These are phyloP conservation scores for Sebastes vulpes DNA, from an alignment of 2,797 vertebrate genomes.

Conservation along the genomic window DNA sequence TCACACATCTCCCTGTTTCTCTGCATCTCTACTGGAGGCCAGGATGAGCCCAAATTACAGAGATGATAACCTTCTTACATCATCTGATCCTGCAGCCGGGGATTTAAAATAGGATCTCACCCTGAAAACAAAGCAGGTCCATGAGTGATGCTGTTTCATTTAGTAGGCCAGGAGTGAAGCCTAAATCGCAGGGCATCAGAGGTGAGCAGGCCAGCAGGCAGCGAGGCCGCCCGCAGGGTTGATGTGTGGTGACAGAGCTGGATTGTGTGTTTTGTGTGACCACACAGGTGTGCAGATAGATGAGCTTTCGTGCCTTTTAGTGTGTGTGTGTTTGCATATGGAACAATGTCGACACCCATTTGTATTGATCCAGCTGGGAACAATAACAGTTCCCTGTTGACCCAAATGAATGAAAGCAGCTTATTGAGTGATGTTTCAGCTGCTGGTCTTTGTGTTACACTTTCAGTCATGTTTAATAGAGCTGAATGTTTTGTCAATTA, in stretches of 20 bases:
- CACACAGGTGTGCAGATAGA: conserved; percentile 1
- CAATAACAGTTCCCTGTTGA: conserved; percentile 5
- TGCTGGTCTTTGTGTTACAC: background rate
- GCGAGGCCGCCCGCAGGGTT: background rate
- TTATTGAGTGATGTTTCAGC: conserved; percentile 7
- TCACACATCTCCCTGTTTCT: background rate
- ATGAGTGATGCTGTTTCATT: background rate
- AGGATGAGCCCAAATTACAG: conserved; percentile 6
- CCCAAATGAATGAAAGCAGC: conserved; percentile 11
- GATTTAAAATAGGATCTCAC: conserved; percentile 13
- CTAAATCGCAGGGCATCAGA: background rate
- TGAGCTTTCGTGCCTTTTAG: background rate
- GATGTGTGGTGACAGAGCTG: background rate
- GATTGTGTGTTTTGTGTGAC: conserved; percentile 28
- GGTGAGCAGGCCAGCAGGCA: background rate
- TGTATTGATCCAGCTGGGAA: conserved; percentile 11
- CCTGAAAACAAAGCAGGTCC: background rate
- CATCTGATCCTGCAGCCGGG: conserved; percentile 14
- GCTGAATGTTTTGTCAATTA: background rate
- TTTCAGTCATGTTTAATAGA: background rate
- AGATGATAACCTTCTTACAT: conserved; percentile 25
- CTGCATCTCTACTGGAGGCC: background rate
- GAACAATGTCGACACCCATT: conserved; percentile 33
- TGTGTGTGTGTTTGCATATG: conserved; percentile 30
- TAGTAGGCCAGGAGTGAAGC: background rate